Conservation (phyloP, 2,797 vertebrate genomes). For the Mormyrops attenuatus region DNA sequence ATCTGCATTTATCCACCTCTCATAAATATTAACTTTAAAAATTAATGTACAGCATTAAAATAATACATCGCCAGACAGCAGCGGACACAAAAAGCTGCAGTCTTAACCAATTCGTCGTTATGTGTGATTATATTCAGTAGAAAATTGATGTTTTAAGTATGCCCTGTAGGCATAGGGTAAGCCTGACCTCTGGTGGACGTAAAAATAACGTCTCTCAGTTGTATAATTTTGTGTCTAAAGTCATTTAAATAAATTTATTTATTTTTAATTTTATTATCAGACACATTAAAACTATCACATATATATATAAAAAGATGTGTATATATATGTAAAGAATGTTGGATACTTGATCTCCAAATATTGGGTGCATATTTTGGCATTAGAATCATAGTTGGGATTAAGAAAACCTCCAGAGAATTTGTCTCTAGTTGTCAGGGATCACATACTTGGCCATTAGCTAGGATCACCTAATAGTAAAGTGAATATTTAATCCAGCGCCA, state of each 20-base stretch:
- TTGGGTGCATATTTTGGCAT: not conserved
- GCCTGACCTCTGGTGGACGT: constrained; percentile 53
- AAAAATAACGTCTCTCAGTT: constrained; percentile 2
- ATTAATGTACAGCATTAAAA: not conserved
- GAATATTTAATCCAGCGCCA: not conserved
- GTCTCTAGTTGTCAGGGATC: not conserved
- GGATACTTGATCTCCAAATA: not conserved
- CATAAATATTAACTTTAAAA: not conserved
- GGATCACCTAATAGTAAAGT: not conserved
- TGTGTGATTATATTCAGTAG: not conserved
- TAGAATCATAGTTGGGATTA: not conserved
- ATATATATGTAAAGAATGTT: not conserved
- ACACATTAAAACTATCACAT: not conserved
- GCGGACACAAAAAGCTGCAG: not conserved
- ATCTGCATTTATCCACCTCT: not conserved
- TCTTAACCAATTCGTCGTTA: not conserved
- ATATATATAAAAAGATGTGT: not conserved
- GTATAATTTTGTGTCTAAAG: not conserved
- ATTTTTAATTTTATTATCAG: not conserved
- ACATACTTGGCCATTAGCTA: not conserved
- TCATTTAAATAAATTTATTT: not conserved
- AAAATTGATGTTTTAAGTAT: not conserved
- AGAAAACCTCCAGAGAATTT: not conserved
- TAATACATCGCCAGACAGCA: not conserved
- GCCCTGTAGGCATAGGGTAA: not conserved